phyloP scores from a whole-genome alignment of 2,797 vertebrate genomes.

The Toxotes lorentzi region DNA sequence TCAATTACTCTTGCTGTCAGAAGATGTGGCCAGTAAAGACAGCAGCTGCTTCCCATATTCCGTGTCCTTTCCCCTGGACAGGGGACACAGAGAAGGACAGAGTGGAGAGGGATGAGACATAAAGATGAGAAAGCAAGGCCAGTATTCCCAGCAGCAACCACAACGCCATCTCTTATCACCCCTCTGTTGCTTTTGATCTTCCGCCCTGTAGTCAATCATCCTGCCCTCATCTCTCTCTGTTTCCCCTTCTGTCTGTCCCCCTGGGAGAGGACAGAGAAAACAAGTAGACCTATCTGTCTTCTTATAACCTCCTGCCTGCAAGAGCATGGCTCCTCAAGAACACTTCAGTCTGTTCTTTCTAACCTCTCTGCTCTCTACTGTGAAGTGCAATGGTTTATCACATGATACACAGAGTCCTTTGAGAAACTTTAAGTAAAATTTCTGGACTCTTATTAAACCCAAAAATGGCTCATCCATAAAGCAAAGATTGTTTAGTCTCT shows the following conservation, averaged over 20 bases:
- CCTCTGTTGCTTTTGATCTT: constrained; percentile 37
- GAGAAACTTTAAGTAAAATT: not conserved
- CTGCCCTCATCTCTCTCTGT: constrained; percentile 23
- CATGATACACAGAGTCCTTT: constrained; percentile 8
- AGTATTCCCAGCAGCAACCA: constrained; percentile 16
- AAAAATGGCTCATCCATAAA: not conserved
- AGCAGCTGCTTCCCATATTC: constrained; percentile 16
- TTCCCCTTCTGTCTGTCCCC: constrained; percentile 32
- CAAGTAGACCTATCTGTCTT: constrained; percentile 37
- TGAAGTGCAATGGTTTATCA: constrained; percentile 19
- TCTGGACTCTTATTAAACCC: constrained; percentile 5
- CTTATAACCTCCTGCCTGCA: constrained; percentile 12
- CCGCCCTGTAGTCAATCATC: constrained; percentile 22
- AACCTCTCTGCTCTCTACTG: not conserved
- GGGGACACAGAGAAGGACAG: constrained; percentile 20
- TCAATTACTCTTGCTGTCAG: constrained; percentile 70
- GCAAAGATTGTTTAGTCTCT: not conserved
- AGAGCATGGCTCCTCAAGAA: constrained; percentile 27
- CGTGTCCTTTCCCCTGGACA: constrained; percentile 15
- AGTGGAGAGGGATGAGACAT: constrained; percentile 8
- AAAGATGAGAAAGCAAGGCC: constrained; percentile 22
- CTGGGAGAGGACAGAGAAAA: constrained; percentile 37
- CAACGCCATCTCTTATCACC: constrained; percentile 19
- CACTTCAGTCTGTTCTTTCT: constrained; percentile 14
- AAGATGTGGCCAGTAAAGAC: constrained; percentile 52